phyloP scores from a whole-genome alignment of 2,888 invertebrate genomes.

The Podabrus alpinus region DNA sequence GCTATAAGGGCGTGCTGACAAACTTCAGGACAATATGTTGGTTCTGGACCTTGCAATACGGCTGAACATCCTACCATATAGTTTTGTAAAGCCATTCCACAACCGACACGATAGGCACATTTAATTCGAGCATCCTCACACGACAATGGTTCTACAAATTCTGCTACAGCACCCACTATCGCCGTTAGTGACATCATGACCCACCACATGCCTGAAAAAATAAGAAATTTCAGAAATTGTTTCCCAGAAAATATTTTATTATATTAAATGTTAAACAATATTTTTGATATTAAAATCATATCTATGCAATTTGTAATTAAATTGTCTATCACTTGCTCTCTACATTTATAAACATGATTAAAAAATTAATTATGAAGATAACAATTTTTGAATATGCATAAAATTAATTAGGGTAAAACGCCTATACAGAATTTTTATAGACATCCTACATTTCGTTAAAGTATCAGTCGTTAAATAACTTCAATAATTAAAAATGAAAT shows the following conservation, averaged over 20 bases:
- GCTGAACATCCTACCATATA: conserved; percentile 75
- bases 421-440: too few relatives aligned
- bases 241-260: not conserved
- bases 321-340: not conserved
- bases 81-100: conserved; percentile 76
- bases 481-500: not conserved
- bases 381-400: not conserved
- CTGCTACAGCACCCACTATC: conserved; percentile 44
- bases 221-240: not conserved
- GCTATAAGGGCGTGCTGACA: conserved; percentile 81
- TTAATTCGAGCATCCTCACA: conserved; percentile 73
- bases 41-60: conserved; percentile 62
- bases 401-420: not conserved
- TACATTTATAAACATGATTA: not conserved
- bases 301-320: not conserved
- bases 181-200: conserved; percentile 51
- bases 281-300: not conserved
- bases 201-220: conserved; percentile 52
- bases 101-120: conserved; percentile 77
- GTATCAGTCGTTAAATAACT: not conserved
- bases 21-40: conserved; percentile 66
- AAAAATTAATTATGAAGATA: not conserved
- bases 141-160: conserved; percentile 37
- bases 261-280: too few relatives aligned
- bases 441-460: not conserved